Evolutionary conservation across 2,113 vertebrate genomes (phyloP).

Genomic region (Fulmarus glacialis): DNA sequence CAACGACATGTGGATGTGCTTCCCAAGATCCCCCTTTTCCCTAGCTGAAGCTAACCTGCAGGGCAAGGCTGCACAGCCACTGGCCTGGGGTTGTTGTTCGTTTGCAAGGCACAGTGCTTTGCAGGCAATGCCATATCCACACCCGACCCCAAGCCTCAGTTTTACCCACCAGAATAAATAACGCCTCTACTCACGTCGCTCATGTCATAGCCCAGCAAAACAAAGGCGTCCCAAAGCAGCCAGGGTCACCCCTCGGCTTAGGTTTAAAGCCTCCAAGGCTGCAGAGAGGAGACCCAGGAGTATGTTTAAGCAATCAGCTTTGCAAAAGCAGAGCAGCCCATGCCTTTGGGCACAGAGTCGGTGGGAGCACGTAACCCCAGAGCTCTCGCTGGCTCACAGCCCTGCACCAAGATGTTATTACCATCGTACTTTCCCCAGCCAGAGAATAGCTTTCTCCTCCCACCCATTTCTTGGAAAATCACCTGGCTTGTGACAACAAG

Average conservation of each 20-base stretch:
- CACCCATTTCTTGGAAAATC: background rate
- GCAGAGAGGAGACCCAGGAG: background rate
- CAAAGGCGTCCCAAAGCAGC: background rate
- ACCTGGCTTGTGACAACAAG: background rate
- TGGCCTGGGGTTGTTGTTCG: rapidly evolving
- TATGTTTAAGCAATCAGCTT: background rate
- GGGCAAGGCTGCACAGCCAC: background rate
- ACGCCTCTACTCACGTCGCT: background rate
- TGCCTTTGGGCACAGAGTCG: background rate
- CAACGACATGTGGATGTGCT: rapidly evolving
- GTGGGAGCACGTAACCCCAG: background rate
- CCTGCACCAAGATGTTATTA: background rate
- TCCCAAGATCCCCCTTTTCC: background rate
- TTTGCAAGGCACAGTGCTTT: background rate
- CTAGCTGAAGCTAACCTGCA: background rate
- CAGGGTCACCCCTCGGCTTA: background rate
- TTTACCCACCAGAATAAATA: background rate
- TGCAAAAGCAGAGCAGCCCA: background rate
- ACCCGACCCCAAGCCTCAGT: background rate
- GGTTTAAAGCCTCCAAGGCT: background rate
- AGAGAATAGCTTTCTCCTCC: background rate
- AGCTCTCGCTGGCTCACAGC: background rate
- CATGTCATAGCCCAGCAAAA: background rate
- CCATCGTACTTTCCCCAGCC: background rate
- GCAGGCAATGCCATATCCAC: rapidly evolving